phyloP scores from a whole-genome alignment of 1,140 invertebrate species.

The Latrodectus geometricus region DNA sequence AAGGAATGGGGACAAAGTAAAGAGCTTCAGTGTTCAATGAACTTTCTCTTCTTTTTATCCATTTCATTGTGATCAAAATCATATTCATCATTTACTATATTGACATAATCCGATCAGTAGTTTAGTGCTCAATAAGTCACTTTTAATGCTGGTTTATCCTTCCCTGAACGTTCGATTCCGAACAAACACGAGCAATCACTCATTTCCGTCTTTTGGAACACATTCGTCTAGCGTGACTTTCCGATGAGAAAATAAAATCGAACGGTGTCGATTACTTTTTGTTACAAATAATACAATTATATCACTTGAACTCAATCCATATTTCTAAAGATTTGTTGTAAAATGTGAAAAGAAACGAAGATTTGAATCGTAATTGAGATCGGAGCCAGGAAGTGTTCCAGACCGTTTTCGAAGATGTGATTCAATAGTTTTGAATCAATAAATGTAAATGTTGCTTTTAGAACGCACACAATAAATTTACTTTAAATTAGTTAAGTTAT shows the following conservation, averaged over 20 bases:
- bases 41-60: constrained; percentile 28
- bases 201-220: constrained; percentile 22
- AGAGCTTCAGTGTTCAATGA: constrained; percentile 13
- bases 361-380: too few species aligned
- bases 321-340: too few species aligned
- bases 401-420: too few species aligned
- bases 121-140: background rate
- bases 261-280: constrained; percentile 7
- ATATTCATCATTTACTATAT: background rate
- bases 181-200: background rate
- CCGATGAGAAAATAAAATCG: constrained; percentile 12
- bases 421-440: too few species aligned
- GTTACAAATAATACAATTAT: background rate
- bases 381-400: too few species aligned
- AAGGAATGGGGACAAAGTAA: constrained; percentile 16
- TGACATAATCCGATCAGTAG: background rate
- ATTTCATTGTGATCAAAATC: background rate
- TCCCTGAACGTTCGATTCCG: background rate
- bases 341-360: too few species aligned
- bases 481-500: too few species aligned
- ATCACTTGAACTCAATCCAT: background rate
- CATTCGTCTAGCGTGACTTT: constrained; percentile 1
- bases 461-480: too few species aligned
- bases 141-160: background rate
- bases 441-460: too few species aligned